Evolutionary conservation across 2,113 vertebrate species (phyloP), one percentile per base, ranked within the genome.

Genomic region (Pachypanchax playfairii): DNA sequence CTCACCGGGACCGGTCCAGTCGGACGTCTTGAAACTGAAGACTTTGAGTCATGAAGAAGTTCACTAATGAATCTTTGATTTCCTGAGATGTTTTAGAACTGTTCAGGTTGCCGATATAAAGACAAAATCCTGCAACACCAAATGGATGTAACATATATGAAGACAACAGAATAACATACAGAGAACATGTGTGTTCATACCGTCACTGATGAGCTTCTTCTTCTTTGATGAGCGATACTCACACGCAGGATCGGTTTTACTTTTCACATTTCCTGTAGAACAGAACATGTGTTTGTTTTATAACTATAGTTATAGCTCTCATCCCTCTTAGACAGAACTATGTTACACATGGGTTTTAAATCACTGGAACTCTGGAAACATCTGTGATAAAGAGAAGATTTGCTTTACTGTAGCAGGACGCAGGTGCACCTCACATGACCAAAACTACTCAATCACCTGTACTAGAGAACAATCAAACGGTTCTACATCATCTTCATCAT

Each of bases 71-170:
- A 25, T 52, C 8, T 44, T 50, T 79, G 18, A 91, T 3, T 47
- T 89, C 81, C 0, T 83, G 50, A 3, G 4, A 68, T 11, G 24
- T 51, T 73, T 82, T 90, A 0, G 76, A 51, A 4, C 25, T 48
- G 79, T 90, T 80, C 59, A 90, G 69, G 76, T 89, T 90, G 14
- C 88, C 85, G 29, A 89, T 38, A 56, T 44, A 85, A 31, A 89
- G 6, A 75, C 82, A 75, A 49, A 77, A 82, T 18, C 77, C 89
- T 91, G 52, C 7, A 72, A 77, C 3, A 25, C 55, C 73, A 63
- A 0, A 25, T 48, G 5, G 17, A 1, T 39, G 25, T 6, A 3
- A 61, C 4, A 53, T 1, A 0, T 47, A 46, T 58, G 17, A 65
- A 6, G 6, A 10, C 20, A 12, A 20, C 3, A 4, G 6, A 47